Evolutionary conservation across 2,888 invertebrate species (phyloP), one percentile per base, ranked within the genome.

Genomic region (Chrysolina americana): DNA sequence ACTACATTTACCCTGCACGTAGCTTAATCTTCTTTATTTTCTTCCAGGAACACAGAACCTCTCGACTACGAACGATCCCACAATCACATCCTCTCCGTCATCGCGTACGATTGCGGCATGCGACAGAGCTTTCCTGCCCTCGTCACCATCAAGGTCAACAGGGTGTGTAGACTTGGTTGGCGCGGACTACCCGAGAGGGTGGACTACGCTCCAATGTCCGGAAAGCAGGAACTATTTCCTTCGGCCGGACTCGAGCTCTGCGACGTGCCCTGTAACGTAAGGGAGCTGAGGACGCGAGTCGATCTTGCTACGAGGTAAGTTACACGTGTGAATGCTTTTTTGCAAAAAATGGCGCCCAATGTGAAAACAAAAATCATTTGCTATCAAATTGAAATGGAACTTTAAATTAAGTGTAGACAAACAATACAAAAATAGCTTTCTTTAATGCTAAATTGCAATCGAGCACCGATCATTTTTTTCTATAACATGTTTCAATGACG

Each of bases 91-190:
- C 90, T 99, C 66, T 96, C 97, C 44, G 97, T 99, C 76, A 96
- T 98, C 76, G 99, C 99, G 1, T 97, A 96, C 87, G 99, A 99
- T 89, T 99, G 99, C 88, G 98, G 98, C 64, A 97, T 97, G 95
- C 94, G 96, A 87, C 94, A 94, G 87, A 98, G 98, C 0, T 92
- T 95, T 56, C 97, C 98, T 0, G 96, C 97, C 66, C 95, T 98
- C 93, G 97, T 99, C 84, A 99, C 98, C 85, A 95, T 99, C 87
- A 96, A 97, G 88, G 88, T 88, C 59, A 90, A 90, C 84, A 86
- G 89, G 62, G 90, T 90, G 10, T 90, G 90, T 79, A 82, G 91
- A 87, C 79, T 88, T 68, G 88, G 88, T 21, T 88, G 88, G 88
- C 77, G 87, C 23, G 96, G 94, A 23, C 91, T 96, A 62, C 94